A percentile compares a stretch with the other conserved stretches of the same genome.
phyloP scores from a whole-genome alignment of 2,888 invertebrate genomes.

The Trachelus troglodyta region DNA sequence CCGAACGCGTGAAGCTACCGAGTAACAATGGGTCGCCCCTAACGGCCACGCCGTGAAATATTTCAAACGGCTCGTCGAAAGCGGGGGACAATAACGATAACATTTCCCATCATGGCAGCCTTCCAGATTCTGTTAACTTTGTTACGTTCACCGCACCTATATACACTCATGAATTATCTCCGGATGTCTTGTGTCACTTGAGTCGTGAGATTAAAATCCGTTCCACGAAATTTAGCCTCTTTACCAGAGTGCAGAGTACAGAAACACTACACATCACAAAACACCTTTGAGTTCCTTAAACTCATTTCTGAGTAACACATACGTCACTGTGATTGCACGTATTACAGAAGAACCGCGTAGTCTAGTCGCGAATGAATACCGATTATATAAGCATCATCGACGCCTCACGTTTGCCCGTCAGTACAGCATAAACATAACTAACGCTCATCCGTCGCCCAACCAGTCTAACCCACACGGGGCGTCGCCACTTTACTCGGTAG shows the following conservation, averaged over 20 bases:
- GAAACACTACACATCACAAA: not conserved
- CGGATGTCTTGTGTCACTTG: not conserved
- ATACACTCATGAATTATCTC: not conserved
- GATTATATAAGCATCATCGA: not conserved
- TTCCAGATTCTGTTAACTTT: not conserved
- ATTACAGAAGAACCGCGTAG: not conserved
- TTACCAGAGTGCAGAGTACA: not conserved
- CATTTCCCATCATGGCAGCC: not conserved
- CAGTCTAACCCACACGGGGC: constrained; percentile 46
- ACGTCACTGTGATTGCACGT: not conserved
- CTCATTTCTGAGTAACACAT: not conserved
- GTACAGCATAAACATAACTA: constrained; percentile 43
- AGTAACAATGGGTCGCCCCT: not conserved
- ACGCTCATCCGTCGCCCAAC: constrained; percentile 14
- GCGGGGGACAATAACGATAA: not conserved
- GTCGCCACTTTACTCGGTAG: constrained; percentile 43
- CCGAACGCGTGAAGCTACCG: not conserved
- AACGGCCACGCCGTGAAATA: not conserved
- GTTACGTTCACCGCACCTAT: not conserved
- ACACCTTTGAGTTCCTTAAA: not conserved
- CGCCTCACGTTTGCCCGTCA: constrained; percentile 11
- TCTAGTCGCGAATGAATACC: not conserved
- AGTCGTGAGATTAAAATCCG: not conserved
- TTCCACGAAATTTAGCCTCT: not conserved
- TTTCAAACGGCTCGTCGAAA: not conserved